Evolutionary conservation across 2,113 vertebrate genomes (phyloP).

Genomic region (Actenoides lindsayi): DNA sequence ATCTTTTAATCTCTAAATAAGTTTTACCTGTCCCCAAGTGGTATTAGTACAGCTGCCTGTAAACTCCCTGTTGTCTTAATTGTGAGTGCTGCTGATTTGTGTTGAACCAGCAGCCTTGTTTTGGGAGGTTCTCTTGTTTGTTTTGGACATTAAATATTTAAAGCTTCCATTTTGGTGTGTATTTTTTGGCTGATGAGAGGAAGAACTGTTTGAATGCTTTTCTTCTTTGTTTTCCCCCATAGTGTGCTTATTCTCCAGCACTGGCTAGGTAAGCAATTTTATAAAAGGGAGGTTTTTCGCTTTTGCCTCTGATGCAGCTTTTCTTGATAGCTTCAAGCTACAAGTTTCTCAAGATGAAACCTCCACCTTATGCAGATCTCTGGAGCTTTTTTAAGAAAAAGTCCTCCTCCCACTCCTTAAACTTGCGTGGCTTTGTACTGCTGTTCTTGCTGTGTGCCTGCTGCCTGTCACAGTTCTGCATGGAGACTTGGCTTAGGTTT

Average conservation of each 20-base stretch:
- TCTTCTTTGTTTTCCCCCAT: not conserved
- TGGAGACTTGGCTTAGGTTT: not conserved
- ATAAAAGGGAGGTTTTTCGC: not conserved
- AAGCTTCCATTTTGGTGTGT: slow-evolving; percentile 3
- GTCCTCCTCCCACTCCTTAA: not conserved
- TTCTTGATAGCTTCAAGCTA: not conserved
- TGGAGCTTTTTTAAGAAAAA: not conserved
- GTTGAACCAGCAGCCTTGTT: slow-evolving; percentile 2
- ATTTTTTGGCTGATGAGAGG: not conserved
- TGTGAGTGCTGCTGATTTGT: not conserved
- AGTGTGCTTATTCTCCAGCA: not conserved
- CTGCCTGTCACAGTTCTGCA: not conserved
- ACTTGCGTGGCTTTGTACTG: not conserved
- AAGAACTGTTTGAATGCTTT: not conserved
- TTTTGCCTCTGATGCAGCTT: not conserved
- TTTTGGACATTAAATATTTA: slow-evolving; percentile 47
- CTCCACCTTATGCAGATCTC: not conserved
- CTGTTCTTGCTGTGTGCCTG: not conserved
- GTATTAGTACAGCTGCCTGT: not conserved
- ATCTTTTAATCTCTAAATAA: not conserved
- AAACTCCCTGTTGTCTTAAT: not conserved
- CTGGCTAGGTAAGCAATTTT: not conserved
- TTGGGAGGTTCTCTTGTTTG: not conserved
- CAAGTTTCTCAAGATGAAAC: not conserved
- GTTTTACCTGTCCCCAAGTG: not conserved